Percentiles rank a stretch among this genome's conserved stretches.
phyloP scores from a whole-genome alignment of 2,888 invertebrate species.

The Spilarctia lutea region DNA sequence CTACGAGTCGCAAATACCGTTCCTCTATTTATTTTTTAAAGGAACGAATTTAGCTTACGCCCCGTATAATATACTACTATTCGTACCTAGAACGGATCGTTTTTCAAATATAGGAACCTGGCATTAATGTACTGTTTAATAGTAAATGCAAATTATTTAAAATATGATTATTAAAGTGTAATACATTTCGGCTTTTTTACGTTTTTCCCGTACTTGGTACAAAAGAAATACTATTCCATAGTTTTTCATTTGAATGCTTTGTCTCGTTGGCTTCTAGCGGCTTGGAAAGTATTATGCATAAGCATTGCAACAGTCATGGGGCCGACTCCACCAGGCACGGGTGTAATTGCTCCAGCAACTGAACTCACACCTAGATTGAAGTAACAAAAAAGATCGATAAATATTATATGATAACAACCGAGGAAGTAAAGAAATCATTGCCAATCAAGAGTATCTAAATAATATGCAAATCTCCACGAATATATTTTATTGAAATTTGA shows the following conservation, averaged over 20 bases:
- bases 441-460: background rate
- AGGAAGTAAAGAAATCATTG: background rate
- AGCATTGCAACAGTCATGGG: constrained; percentile 98
- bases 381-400: constrained; percentile 2
- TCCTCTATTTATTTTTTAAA: too few relatives aligned
- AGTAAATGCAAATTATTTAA: background rate
- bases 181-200: background rate
- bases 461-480: background rate
- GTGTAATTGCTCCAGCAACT: constrained; percentile 94
- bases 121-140: background rate
- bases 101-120: too few relatives aligned
- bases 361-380: constrained; percentile 88
- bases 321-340: constrained; percentile 97
- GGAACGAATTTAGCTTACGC: too few relatives aligned
- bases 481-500: background rate
- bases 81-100: too few relatives aligned
- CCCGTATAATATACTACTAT: too few relatives aligned
- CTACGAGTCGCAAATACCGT: too few relatives aligned
- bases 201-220: background rate
- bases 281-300: constrained; percentile 94
- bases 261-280: constrained; percentile 85
- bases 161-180: background rate
- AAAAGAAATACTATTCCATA: background rate
- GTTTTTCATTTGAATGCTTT: constrained; percentile 30
- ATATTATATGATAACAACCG: background rate